phyloP scores from a whole-genome alignment of 2,113 vertebrate species.

The Sceloporus undulatus region DNA sequence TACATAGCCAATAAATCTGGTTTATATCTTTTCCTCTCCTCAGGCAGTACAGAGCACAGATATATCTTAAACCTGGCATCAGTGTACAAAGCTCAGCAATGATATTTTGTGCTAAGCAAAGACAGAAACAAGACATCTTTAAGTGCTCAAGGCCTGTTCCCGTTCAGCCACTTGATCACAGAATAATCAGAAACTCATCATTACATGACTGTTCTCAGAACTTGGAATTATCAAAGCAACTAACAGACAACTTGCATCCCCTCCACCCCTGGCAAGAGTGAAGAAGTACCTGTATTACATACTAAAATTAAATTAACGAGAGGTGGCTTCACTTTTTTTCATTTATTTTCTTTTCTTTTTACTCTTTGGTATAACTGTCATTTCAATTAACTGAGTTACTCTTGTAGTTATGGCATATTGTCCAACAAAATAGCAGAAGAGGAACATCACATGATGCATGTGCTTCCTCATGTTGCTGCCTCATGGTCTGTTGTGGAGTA shows the following conservation, averaged over 20 bases:
- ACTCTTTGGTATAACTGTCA: too few relatives aligned
- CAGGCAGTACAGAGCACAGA: background rate
- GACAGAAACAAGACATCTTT: background rate
- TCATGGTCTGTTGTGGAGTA: too few relatives aligned
- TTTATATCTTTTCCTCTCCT: constrained; percentile 12
- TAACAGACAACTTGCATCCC: background rate
- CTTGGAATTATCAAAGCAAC: background rate
- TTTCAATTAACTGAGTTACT: too few relatives aligned
- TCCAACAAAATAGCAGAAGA: too few relatives aligned
- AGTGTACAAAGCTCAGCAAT: background rate
- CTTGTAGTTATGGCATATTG: too few relatives aligned
- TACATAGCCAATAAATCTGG: constrained; percentile 24
- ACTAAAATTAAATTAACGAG: too few relatives aligned
- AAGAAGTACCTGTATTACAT: background rate
- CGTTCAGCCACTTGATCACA: background rate
- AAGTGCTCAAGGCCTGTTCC: background rate
- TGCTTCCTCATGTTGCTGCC: too few relatives aligned
- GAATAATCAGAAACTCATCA: background rate
- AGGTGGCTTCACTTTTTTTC: too few relatives aligned
- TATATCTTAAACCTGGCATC: constrained; percentile 12
- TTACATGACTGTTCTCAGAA: background rate
- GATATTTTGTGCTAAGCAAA: background rate
- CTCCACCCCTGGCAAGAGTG: background rate
- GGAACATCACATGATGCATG: too few relatives aligned
- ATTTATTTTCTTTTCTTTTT: too few relatives aligned